A percentile compares a stretch with the other conserved stretches of the same genome.
phyloP scores from a whole-genome alignment of 2,113 vertebrate genomes.

The Bos taurus region DNA sequence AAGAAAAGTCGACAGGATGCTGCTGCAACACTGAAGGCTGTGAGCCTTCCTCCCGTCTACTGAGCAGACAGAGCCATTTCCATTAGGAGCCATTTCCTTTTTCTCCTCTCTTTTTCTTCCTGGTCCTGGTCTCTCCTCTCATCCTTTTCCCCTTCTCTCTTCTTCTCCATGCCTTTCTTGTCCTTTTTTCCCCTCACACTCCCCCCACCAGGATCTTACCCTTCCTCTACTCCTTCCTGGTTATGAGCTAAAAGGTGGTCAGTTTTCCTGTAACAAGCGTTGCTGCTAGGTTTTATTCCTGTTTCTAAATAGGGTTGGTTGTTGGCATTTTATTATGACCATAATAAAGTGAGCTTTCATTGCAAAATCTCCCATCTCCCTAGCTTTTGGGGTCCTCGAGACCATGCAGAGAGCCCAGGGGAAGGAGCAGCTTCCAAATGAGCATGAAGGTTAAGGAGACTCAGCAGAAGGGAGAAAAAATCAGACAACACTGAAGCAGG shows the following conservation, averaged over 20 bases:
- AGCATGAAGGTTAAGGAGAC: neutral
- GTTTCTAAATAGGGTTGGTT: neutral
- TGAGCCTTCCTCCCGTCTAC: neutral
- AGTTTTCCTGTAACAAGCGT: neutral
- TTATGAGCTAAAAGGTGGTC: neutral
- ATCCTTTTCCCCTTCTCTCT: neutral
- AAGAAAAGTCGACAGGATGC: neutral
- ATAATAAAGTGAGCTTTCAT: neutral
- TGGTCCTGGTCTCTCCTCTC: neutral
- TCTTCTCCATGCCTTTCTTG: neutral
- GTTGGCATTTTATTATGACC: neutral
- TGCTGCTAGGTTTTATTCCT: neutral
- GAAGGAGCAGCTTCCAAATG: neutral
- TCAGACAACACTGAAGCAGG: slow-evolving; percentile 67
- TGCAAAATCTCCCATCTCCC: neutral
- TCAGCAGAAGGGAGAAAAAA: neutral
- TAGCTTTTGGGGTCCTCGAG: neutral
- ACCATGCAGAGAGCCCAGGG: neutral
- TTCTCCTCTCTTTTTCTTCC: neutral
- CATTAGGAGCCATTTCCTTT: neutral
- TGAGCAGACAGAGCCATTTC: neutral
- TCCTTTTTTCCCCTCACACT: neutral
- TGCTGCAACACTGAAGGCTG: neutral
- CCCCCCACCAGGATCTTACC: neutral
- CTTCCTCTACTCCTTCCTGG: neutral